phyloP scores from a whole-genome alignment of 2,797 vertebrate genomes.

The Macroramphosus scolopax region DNA sequence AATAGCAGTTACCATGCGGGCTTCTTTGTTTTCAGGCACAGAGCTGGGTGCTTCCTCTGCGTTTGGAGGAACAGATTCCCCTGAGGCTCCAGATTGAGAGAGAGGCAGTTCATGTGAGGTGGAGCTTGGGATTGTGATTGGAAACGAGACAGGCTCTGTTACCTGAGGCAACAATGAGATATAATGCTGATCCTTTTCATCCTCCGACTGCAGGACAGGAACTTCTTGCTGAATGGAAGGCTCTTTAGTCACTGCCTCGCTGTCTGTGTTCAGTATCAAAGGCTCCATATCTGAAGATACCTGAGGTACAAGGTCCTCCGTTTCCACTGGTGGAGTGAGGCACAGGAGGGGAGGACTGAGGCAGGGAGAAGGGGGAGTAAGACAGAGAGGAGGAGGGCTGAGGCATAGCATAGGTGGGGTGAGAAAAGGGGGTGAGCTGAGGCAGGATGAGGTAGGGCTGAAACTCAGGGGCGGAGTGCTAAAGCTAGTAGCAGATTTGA shows the following conservation, averaged over 20 bases:
- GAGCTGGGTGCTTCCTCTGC: slow-evolving; percentile 33
- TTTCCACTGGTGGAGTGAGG: slow-evolving; percentile 61
- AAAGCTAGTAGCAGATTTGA: slow-evolving; percentile 52
- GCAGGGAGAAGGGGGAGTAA: slow-evolving; percentile 61
- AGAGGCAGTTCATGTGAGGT: slow-evolving; percentile 48
- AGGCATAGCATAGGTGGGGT: slow-evolving; percentile 72
- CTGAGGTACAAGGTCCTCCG: slow-evolving; percentile 60
- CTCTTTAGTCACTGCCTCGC: slow-evolving; percentile 47
- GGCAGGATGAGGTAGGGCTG: slow-evolving; percentile 70
- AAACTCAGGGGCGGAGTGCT: slow-evolving; percentile 63
- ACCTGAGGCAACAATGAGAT: slow-evolving; percentile 53
- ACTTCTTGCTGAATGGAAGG: slow-evolving; percentile 48
- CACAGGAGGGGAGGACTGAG: slow-evolving; percentile 69
- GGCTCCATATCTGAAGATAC: slow-evolving; percentile 62
- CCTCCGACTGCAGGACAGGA: slow-evolving; percentile 48
- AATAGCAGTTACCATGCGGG: slow-evolving; percentile 29
- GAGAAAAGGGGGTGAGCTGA: slow-evolving; percentile 72
- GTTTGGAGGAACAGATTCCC: slow-evolving; percentile 32
- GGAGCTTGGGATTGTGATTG: slow-evolving; percentile 60
- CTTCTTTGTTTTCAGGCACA: slow-evolving; percentile 48
- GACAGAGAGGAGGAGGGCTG: slow-evolving; percentile 64
- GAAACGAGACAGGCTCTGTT: slow-evolving; percentile 62
- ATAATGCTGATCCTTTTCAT: slow-evolving; percentile 47
- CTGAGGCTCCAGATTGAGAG: slow-evolving; percentile 26
- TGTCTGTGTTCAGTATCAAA: slow-evolving; percentile 59